Conservation (phyloP, 37 sponge, comb jelly and placozoan genomes). For the Chondrosia reniformis region DNA sequence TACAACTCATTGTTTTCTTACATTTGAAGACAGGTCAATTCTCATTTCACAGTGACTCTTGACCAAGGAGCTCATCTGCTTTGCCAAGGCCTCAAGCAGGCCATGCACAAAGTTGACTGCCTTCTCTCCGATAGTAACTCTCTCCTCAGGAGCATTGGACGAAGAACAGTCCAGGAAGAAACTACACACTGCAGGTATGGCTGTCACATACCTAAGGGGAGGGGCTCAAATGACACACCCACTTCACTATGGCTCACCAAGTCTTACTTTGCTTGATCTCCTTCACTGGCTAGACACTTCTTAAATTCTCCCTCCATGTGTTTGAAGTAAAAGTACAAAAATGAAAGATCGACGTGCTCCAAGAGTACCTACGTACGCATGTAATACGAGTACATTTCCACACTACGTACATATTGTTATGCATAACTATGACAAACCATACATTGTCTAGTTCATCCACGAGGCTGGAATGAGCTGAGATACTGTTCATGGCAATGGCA, state of each 20-base stretch:
- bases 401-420: not conserved
- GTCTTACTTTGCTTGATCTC: not conserved
- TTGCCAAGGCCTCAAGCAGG: constrained; percentile 79
- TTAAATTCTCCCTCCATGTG: constrained; percentile 60
- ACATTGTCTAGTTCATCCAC: constrained; percentile 85
- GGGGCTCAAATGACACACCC: not conserved
- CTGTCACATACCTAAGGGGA: not conserved
- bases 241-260: not conserved
- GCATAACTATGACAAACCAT: constrained; percentile 16
- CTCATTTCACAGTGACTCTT: constrained; percentile 26
- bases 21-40: constrained; percentile 25
- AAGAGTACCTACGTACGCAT: constrained; percentile 28
- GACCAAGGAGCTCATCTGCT: constrained; percentile 40
- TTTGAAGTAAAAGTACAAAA: constrained; percentile 52
- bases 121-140: constrained; percentile 71
- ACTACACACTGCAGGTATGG: constrained; percentile 58
- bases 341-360: constrained; percentile 48
- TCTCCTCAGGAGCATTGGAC: constrained; percentile 87
- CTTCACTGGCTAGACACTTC: constrained; percentile 29
- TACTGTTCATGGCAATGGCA: constrained; percentile 82
- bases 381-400: too few species aligned
- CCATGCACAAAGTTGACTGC: constrained; percentile 77
- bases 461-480: constrained; percentile 60
- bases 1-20: constrained; percentile 2
- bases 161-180: constrained; percentile 75